Conservation (phyloP, 2,888 invertebrate genomes). For the Andrena flavipes region DNA sequence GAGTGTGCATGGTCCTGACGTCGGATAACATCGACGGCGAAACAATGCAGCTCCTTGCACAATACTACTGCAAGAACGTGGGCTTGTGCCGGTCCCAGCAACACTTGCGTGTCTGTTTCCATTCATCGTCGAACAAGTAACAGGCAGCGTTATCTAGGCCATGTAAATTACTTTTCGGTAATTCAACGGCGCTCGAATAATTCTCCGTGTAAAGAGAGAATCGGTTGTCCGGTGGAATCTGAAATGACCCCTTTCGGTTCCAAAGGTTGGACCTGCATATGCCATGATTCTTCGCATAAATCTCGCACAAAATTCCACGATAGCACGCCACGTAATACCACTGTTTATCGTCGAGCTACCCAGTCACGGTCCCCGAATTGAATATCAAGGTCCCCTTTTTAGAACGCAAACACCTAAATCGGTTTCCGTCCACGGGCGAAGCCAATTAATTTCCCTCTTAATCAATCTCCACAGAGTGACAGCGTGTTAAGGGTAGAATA, state of each 20-base stretch:
- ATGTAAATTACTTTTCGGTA: slow-evolving; percentile 49
- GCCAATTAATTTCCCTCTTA: no score
- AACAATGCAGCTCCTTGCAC: slow-evolving; percentile 48
- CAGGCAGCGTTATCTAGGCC: slow-evolving; percentile 44
- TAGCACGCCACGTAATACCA: no score
- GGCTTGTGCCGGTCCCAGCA: slow-evolving; percentile 32
- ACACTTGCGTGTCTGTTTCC: slow-evolving; percentile 42
- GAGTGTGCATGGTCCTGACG: slow-evolving; percentile 17
- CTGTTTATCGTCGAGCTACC: background rate
- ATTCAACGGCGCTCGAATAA: slow-evolving; percentile 43
- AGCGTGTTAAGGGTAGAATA: no score
- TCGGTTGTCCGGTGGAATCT: slow-evolving; percentile 17
- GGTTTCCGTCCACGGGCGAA: no score
- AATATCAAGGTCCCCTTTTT: no score
- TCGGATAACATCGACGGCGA: slow-evolving; percentile 36
- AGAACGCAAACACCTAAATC: no score
- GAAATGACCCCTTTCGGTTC: background rate
- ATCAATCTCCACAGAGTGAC: no score
- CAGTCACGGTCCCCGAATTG: background rate
- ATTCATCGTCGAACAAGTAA: slow-evolving; percentile 34
- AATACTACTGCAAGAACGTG: slow-evolving; percentile 40
- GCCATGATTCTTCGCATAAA: background rate
- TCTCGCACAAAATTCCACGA: background rate
- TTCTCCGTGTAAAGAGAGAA: slow-evolving; percentile 16
- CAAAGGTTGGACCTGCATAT: background rate